Conservation (phyloP, 2,113 vertebrate genomes). For the Neogobius melanostomus region DNA sequence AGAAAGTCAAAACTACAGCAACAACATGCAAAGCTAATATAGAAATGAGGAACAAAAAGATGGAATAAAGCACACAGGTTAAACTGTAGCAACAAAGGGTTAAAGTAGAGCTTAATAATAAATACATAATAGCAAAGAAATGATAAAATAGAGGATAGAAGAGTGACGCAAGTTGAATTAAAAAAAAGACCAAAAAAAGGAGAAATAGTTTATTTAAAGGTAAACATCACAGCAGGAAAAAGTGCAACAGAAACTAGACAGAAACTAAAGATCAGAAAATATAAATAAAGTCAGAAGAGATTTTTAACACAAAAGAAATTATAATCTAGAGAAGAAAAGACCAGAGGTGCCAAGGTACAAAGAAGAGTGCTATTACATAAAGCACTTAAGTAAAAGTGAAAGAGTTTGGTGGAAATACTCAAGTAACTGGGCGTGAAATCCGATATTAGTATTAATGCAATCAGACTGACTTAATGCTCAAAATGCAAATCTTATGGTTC, state of each 20-base stretch:
- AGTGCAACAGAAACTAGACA: slow-evolving; percentile 36
- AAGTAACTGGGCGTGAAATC: background rate
- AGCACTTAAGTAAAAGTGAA: background rate
- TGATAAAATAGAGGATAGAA: background rate
- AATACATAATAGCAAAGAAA: background rate
- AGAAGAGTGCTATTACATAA: background rate
- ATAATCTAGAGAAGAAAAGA: slow-evolving; percentile 1
- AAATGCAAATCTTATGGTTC: no score
- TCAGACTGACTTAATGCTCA: background rate
- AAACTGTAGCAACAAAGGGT: background rate
- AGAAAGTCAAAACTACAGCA: background rate
- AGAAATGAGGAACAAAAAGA: background rate
- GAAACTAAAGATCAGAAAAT: background rate
- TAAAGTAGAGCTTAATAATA: background rate
- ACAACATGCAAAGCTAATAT: background rate
- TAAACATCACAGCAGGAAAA: slow-evolving; percentile 50
- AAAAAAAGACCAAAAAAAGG: slow-evolving; percentile 30
- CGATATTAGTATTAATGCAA: background rate
- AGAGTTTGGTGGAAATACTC: background rate
- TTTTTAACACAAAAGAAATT: background rate
- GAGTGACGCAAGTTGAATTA: background rate
- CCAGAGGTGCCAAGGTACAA: background rate
- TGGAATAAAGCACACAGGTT: background rate
- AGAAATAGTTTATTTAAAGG: slow-evolving; percentile 50
- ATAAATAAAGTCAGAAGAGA: slow-evolving; percentile 12